A percentile compares a stretch with the other conserved stretches of the same genome.
Conservation (phyloP, 2,113 vertebrate species). For the Zosterops borbonicus region DNA sequence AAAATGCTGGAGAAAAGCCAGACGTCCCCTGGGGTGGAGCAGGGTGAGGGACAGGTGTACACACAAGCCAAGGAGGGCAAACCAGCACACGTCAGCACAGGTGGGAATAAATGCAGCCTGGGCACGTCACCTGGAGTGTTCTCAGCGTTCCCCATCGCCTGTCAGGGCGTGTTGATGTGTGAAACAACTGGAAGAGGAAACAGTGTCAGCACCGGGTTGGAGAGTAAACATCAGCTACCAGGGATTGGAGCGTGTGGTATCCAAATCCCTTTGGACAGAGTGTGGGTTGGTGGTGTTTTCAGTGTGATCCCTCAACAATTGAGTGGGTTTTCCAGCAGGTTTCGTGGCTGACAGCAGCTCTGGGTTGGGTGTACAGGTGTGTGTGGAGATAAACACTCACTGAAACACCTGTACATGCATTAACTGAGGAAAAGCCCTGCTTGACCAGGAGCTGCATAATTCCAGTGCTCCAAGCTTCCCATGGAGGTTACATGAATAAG, state of each 20-base stretch:
- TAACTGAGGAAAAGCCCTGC: background rate
- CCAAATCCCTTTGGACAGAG: fast-evolving
- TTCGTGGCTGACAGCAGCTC: background rate
- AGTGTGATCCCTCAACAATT: fast-evolving
- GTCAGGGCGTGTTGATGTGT: fast-evolving
- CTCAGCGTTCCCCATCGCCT: fast-evolving
- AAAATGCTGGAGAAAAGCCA: background rate
- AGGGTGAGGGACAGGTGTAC: background rate
- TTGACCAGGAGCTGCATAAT: background rate
- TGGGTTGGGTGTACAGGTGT: background rate
- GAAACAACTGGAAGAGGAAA: background rate
- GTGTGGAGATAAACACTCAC: background rate
- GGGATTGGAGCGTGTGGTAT: background rate
- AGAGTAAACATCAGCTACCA: background rate
- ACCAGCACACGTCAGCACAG: fast-evolving
- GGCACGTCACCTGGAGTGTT: background rate
- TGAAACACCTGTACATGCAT: fast-evolving
- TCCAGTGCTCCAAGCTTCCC: background rate
- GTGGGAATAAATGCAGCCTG: background rate
- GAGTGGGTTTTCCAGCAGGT: background rate
- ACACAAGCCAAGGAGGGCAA: background rate
- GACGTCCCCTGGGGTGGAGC: background rate
- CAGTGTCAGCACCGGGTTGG: background rate
- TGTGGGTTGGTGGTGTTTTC: background rate
- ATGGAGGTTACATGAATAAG: background rate